These are phyloP conservation scores for Adela reaumurella DNA, from an alignment of 2,888 invertebrate species.

Conservation along the genomic window DNA sequence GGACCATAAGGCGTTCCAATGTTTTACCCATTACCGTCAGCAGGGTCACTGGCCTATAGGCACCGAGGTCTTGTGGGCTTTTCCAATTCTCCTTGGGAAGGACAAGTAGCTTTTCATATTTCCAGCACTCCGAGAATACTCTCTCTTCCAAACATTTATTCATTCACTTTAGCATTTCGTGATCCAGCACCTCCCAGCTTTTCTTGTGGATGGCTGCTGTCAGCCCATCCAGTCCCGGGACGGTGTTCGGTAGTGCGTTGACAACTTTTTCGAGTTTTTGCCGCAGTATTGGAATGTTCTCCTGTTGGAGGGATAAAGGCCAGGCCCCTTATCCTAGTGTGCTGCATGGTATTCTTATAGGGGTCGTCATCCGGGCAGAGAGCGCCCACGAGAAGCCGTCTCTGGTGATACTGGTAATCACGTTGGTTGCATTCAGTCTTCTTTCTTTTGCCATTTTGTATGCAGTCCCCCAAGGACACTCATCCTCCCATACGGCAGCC, in stretches of 20 bases:
- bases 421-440: neutral
- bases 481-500: neutral
- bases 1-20: constrained; percentile 14
- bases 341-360: neutral
- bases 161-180: neutral
- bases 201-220: neutral
- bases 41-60: constrained; percentile 4
- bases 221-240: constrained; percentile 7
- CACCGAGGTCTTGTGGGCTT: constrained; percentile 1
- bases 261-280: neutral
- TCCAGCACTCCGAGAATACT: constrained; percentile 9
- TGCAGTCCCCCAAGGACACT: constrained; percentile 3
- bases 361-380: constrained; percentile 4
- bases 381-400: neutral
- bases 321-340: neutral
- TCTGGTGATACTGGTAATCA: neutral
- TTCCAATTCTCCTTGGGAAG: constrained; percentile 9
- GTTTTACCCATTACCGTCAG: constrained; percentile 18
- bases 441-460: constrained; percentile 1
- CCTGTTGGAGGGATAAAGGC: neutral
- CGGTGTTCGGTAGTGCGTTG: constrained; percentile 1
- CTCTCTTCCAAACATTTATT: neutral
- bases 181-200: neutral
- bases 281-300: neutral
- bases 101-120: constrained; percentile 4